A percentile compares a stretch with the other conserved stretches of the same genome.
These are phyloP conservation scores for Clunio marinus DNA, from an alignment of 2,888 invertebrate species.

Conservation along the genomic window DNA sequence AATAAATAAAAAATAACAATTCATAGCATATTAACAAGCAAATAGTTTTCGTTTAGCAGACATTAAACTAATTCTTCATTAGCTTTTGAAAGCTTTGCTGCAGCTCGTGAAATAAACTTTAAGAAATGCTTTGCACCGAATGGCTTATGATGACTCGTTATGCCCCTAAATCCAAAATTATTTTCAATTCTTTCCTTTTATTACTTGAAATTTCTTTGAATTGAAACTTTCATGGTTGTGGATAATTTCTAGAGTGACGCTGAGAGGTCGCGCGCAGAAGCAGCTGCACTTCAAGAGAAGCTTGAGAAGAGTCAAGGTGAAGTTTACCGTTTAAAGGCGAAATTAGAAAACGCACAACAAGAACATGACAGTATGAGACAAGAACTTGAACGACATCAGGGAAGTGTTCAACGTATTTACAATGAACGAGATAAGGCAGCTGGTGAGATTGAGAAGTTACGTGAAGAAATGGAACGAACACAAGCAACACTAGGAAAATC, in stretches of 20 bases:
- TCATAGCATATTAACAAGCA: no score
- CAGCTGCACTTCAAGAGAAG: constrained; percentile 83
- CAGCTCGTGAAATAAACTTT: neutral
- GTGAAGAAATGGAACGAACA: constrained; percentile 83
- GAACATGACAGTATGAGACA: constrained; percentile 90
- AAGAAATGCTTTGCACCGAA: constrained; percentile 32
- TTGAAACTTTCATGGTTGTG: no score
- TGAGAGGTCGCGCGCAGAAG: constrained; percentile 78
- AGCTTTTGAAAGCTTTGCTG: neutral
- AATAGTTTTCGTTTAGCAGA: constrained; percentile 5
- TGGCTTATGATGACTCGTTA: constrained; percentile 7
- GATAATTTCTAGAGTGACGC: constrained; percentile 60
- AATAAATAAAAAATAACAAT: no score
- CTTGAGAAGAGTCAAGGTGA: constrained; percentile 92
- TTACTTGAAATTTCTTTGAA: neutral
- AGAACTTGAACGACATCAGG: constrained; percentile 82
- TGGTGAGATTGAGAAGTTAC: constrained; percentile 77
- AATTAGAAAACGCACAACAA: constrained; percentile 90
- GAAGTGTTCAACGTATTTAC: constrained; percentile 76
- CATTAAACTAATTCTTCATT: neutral
- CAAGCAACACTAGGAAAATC: constrained; percentile 87
- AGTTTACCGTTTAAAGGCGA: constrained; percentile 88
- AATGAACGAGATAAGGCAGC: constrained; percentile 83
- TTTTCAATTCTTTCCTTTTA: no score
- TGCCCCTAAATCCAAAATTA: no score